These are phyloP conservation scores for Tachypleus tridentatus DNA, from an alignment of 1,140 invertebrate species.

Conservation along the genomic window DNA sequence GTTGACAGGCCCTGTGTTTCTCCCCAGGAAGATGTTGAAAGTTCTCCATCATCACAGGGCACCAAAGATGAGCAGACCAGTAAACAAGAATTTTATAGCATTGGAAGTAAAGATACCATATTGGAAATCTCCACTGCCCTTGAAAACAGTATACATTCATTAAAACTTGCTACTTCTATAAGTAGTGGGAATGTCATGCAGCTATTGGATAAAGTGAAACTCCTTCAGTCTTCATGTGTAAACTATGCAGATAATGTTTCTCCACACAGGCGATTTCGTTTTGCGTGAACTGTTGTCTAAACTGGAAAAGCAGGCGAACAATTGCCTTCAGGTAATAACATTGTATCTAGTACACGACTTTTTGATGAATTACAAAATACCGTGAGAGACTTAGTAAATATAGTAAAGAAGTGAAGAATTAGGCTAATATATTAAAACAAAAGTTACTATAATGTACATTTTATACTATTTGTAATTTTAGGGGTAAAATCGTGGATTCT, in stretches of 20 bases:
- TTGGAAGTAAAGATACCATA: constrained; percentile 18
- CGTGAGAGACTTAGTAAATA: constrained; percentile 64
- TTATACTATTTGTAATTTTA: no score
- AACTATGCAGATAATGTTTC: constrained; percentile 53
- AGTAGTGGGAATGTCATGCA: constrained; percentile 49
- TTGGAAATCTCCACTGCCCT: constrained; percentile 26
- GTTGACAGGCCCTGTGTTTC: constrained; percentile 14
- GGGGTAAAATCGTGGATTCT: no score
- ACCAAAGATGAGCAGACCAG: neutral
- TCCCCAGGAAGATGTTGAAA: constrained; percentile 5
- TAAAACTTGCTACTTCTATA: constrained; percentile 14
- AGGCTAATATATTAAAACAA: no score
- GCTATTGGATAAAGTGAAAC: constrained; percentile 61
- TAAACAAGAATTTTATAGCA: constrained; percentile 5
- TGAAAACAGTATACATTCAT: constrained; percentile 16
- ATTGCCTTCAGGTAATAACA: constrained; percentile 49
- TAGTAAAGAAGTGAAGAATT: constrained; percentile 51
- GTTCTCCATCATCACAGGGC: constrained; percentile 13
- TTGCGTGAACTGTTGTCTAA: constrained; percentile 69
- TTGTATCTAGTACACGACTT: constrained; percentile 39
- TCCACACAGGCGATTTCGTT: constrained; percentile 74
- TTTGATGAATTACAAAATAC: constrained; percentile 62
- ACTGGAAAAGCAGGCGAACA: constrained; percentile 65
- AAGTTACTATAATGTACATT: no score
- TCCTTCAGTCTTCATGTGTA: constrained; percentile 60